Conservation (phyloP, 2,113 vertebrate genomes). For the Syngnathus scovelli region DNA sequence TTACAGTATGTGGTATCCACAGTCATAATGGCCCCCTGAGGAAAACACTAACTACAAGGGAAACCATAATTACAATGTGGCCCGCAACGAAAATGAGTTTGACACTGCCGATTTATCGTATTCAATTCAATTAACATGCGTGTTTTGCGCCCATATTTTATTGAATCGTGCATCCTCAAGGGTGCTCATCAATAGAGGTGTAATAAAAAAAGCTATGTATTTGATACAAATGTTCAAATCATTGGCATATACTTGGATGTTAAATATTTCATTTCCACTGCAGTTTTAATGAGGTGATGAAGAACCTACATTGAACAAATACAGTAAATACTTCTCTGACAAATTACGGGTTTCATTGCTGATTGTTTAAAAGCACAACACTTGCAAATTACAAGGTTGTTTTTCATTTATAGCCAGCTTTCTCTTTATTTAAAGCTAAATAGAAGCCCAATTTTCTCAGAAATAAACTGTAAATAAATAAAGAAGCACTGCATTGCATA, state of each 20-base stretch:
- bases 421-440: neutral
- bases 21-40: neutral
- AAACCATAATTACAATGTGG: neutral
- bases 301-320: neutral
- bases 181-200: neutral
- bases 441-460: neutral
- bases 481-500: constrained; percentile 9
- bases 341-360: neutral
- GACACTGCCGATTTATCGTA: neutral
- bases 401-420: neutral
- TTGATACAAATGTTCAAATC: neutral
- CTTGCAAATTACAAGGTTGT: neutral
- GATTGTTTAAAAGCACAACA: neutral
- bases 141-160: neutral
- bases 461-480: constrained; percentile 15
- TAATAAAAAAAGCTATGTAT: neutral
- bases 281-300: neutral
- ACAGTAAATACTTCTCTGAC: neutral
- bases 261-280: neutral
- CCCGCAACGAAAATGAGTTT: neutral
- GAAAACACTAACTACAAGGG: neutral
- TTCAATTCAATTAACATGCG: neutral
- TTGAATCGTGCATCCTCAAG: neutral
- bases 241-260: neutral
- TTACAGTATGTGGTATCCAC: neutral